phyloP scores from a whole-genome alignment of 2,113 vertebrate species.

The Syngnathus scovelli region DNA sequence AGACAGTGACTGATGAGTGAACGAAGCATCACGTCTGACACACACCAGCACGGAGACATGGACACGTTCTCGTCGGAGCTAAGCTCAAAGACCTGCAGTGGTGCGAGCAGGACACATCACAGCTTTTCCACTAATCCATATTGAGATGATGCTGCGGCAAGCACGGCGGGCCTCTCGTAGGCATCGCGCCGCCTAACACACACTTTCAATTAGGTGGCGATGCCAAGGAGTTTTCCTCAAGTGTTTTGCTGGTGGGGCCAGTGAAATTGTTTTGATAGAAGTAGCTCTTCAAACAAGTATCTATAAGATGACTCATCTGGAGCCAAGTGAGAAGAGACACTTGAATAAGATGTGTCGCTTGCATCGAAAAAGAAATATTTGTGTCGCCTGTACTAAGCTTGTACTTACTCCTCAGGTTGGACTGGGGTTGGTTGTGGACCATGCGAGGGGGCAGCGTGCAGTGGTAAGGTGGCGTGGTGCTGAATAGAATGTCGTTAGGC shows the following conservation, averaged over 20 bases:
- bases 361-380: neutral
- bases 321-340: constrained; percentile 22
- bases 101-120: constrained; percentile 35
- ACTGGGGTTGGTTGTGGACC: constrained; percentile 71
- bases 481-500: constrained; percentile 93
- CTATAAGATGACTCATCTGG: constrained; percentile 39
- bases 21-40: constrained; percentile 58
- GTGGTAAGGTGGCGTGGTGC: constrained; percentile 88
- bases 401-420: constrained; percentile 86
- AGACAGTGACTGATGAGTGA: constrained; percentile 49
- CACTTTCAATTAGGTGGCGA: constrained; percentile 46
- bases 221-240: constrained; percentile 40
- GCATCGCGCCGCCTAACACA: constrained; percentile 27
- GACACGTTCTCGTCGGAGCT: constrained; percentile 28
- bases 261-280: constrained; percentile 40
- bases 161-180: constrained; percentile 24
- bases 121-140: constrained; percentile 32
- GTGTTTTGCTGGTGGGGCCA: constrained; percentile 42
- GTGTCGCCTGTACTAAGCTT: neutral
- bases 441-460: constrained; percentile 85
- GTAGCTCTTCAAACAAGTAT: constrained; percentile 52
- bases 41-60: constrained; percentile 50
- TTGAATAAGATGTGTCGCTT: constrained; percentile 14
- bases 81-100: constrained; percentile 33
- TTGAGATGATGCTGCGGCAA: constrained; percentile 25